Evolutionary conservation across 2,797 vertebrate genomes (phyloP), one percentile per base, ranked within the genome.

Genomic region (Salarias fasciatus): DNA sequence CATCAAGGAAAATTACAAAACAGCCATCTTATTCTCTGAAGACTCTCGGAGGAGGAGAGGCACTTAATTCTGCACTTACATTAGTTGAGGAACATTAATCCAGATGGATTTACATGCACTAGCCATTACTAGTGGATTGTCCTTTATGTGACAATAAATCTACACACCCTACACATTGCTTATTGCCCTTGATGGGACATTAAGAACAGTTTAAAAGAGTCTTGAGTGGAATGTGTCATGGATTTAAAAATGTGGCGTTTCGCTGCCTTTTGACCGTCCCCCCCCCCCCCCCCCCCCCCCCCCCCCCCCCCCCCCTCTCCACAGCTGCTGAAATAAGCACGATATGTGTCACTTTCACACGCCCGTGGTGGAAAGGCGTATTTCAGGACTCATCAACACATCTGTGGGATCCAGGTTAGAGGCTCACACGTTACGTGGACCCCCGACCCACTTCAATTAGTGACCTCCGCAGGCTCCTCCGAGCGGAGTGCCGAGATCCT

Each of bases 41-140:
- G 58, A 75, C 44, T 76, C 53, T 63, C 55, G 47, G 64, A 70
- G 49, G 43, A 77, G 2, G 43, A 29, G 55, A 67, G 47, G 69
- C 61, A 78, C 65, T 83, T 81, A 75, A 76, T 75, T 83, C 61
- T 79, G 64, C 61, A 47, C 55, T 75, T 84, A 58, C 64, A 82
- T 85, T 88, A 84, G 85, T 65, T 72, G 69, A 77, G 87, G 79
- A 75, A 84, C 85, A 87, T 90, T 87, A 88, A 90, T 84, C 72
- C 76, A 29, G 36, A 75, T 75, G 55, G 77, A 89, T 86, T 87
- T 86, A 83, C 75, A 79, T 72, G 80, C 73, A 69, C 62, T 59
- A 56, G 47, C 53, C 69, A 64, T 80, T 55, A 67, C 75, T 60
- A 55, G 65, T 58, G 57, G 64, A 85, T 72, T 77, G 76, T 79